Base-by-base conservation (phyloP, 2,797 vertebrate species). In the Malurus splendens region DNA sequence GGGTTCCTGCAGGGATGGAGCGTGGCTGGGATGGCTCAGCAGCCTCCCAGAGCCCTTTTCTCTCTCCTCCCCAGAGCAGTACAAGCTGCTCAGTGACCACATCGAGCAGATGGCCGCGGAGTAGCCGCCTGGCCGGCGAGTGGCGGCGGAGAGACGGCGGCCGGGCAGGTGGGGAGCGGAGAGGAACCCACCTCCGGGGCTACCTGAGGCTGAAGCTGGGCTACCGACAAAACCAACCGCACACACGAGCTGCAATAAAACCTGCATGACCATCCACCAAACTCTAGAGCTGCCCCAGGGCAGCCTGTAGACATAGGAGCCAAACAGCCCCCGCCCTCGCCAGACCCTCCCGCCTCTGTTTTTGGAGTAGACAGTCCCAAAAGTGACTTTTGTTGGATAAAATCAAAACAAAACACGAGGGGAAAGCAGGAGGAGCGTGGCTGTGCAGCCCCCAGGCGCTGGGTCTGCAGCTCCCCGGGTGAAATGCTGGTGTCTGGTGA, bases 71-170 rank as follows among this genome's bases (percentile, higher is more conserved):
- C 2, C 76, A 99, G 99, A 99, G 94, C 99, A 99, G 90, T 98
- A 98, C 97, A 99, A 99, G 97, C 96, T 99, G 93, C 98, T 99
- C 86, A 98, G 96, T 3, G 98, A 99, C 82, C 98, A 99, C 97
- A 99, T 99, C 12, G 98, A 99, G 92, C 98, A 98, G 95, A 99
- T 98, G 98, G 98, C 98, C 2, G 27, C 94, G 0, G 98, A 99
- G 74, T 99, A 98, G 90, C 41, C 2, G 0, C 16, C 3, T 1
- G 54, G 48, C 64, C 6, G 0, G 81, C 81, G 19, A 0, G 2
- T 5, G 33, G 67, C 1, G 5, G 33, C 0, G 0, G 28, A 47
- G 65, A 23, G 64, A 45, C 8, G 0, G 77, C 3, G 9, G 68
- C 87, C 3, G 9, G 86, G 75, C 7, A 11, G 54, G 54, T 39